Conservation (phyloP, 2,797 vertebrate genomes). For the Vultur gryphus region DNA sequence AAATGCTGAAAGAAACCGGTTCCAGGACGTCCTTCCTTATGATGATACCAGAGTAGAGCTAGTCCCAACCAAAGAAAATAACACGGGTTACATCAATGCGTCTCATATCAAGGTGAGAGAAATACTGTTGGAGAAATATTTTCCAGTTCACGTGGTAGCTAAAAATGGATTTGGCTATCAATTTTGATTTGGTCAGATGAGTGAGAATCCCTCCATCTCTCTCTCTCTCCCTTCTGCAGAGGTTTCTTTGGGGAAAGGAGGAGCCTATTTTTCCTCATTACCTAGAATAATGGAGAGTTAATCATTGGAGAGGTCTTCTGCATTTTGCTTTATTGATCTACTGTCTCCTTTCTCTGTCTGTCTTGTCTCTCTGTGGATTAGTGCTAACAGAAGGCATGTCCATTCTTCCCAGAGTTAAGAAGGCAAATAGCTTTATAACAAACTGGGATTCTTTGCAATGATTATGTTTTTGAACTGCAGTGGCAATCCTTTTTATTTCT, state of each 20-base stretch:
- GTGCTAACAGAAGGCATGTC: background rate
- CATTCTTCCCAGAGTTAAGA: background rate
- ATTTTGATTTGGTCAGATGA: background rate
- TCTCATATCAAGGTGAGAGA: slow-evolving; percentile 88
- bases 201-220: background rate
- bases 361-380: background rate
- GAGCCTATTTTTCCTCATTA: background rate
- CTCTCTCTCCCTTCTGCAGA: background rate
- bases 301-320: background rate
- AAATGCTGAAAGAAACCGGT: slow-evolving; percentile 91
- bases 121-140: background rate
- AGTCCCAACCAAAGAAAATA: slow-evolving; percentile 98
- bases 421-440: background rate
- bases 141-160: background rate
- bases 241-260: background rate
- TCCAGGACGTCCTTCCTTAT: slow-evolving; percentile 94
- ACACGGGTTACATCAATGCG: slow-evolving; percentile 97
- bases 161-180: background rate
- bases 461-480: background rate
- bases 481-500: background rate
- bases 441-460: background rate
- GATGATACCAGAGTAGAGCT: slow-evolving; percentile 92
- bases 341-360: background rate
- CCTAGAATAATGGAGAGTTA: background rate
- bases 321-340: background rate